Conservation (phyloP, 2,888 invertebrate species). For the Julus scandinavius region DNA sequence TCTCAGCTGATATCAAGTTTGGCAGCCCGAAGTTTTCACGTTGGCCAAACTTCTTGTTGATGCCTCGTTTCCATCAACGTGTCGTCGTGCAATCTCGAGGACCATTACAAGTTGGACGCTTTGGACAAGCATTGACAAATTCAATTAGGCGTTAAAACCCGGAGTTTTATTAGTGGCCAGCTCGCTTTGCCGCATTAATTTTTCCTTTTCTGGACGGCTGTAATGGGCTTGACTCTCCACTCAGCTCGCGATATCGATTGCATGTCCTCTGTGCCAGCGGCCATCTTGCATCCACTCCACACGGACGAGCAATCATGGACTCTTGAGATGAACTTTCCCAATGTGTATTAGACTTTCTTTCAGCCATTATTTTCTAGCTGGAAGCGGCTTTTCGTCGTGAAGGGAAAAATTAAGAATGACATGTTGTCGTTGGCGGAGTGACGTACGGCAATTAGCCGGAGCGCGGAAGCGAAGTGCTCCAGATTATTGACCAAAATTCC, state of each 20-base stretch:
- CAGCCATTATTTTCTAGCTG: neutral
- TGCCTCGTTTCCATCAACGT: neutral
- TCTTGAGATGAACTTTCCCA: neutral
- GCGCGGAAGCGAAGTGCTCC: neutral
- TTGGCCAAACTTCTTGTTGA: neutral
- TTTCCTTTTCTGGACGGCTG: neutral
- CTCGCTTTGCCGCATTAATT: conserved; percentile 39
- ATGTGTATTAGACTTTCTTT: conserved; percentile 21
- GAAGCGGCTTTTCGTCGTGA: neutral
- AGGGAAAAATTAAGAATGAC: conserved; percentile 23
- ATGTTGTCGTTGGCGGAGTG: conserved; percentile 31
- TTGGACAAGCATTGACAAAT: conserved; percentile 27
- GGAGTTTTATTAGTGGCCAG: conserved; percentile 1
- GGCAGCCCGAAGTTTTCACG: too few species aligned
- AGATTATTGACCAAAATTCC: conserved; percentile 31
- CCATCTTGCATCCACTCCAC: conserved; percentile 17
- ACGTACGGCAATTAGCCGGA: conserved; percentile 17
- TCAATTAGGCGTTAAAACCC: conserved; percentile 37
- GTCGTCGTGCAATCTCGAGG: neutral
- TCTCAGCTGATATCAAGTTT: too few species aligned
- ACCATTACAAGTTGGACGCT: neutral
- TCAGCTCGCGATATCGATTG: neutral
- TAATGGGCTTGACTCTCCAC: conserved; percentile 17
- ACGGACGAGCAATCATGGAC: neutral
- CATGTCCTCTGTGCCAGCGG: neutral